phyloP scores from a whole-genome alignment of 2,888 invertebrate species.

The Clostera curtula region DNA sequence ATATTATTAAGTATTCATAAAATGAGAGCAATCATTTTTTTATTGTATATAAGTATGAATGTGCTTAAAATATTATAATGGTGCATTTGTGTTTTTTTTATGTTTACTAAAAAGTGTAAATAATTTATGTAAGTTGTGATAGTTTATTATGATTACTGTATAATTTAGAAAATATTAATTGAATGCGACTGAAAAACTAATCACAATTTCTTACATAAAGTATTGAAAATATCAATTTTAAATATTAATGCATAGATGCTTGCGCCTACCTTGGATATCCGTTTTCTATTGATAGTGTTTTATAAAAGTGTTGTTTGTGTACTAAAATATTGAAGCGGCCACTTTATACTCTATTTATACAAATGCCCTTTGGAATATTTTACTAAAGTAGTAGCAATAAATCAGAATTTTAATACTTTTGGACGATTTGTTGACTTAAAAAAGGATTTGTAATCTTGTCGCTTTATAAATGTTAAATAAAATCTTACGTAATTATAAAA shows the following conservation, averaged over 20 bases:
- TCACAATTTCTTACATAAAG: constrained; percentile 15
- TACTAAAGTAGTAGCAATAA: constrained; percentile 21
- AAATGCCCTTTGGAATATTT: constrained; percentile 17
- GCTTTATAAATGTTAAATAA: constrained; percentile 28
- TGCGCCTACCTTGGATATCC: constrained; percentile 11
- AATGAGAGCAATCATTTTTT: constrained; percentile 35
- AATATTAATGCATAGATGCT: constrained; percentile 22
- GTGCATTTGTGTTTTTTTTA: constrained; percentile 57
- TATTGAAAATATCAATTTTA: constrained; percentile 8
- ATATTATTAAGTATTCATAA: constrained; percentile 15
- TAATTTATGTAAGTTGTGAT: constrained; percentile 63
- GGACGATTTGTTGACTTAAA: too few relatives aligned
- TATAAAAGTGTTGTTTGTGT: constrained; percentile 18
- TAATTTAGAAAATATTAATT: constrained; percentile 49
- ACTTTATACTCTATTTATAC: constrained; percentile 21
- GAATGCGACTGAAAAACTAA: constrained; percentile 51
- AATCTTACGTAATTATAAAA: constrained; percentile 11
- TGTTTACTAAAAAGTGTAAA: constrained; percentile 57
- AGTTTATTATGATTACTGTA: constrained; percentile 42
- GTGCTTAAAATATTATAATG: constrained; percentile 49
- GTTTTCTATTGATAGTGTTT: constrained; percentile 13
- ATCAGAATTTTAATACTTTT: too few relatives aligned
- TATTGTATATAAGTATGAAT: constrained; percentile 51
- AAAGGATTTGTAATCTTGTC: constrained; percentile 13
- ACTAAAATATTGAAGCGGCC: constrained; percentile 19